Percentiles rank a stretch among this genome's conserved stretches.
These are phyloP conservation scores for Thryonomys swinderianus DNA, from an alignment of 2,113 vertebrate species.

Conservation along the genomic window DNA sequence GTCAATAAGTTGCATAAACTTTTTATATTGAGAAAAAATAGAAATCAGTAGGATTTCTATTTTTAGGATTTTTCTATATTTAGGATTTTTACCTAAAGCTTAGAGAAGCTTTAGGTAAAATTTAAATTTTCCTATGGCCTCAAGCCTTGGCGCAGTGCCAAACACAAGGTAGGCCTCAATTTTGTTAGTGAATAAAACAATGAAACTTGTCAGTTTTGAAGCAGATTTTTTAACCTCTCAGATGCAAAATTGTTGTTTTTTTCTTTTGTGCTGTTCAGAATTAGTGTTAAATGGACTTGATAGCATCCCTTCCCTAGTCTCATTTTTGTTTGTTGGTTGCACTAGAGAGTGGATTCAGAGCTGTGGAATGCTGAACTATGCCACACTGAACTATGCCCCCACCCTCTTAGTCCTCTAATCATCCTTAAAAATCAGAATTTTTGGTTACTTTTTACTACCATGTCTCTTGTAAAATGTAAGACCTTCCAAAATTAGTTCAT, in stretches of 20 bases:
- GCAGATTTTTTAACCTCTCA: slow-evolving; percentile 41
- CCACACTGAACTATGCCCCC: neutral
- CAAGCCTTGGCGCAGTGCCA: neutral
- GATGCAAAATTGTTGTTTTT: slow-evolving; percentile 41
- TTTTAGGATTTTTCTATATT: too few species aligned
- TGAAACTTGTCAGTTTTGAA: slow-evolving; percentile 20
- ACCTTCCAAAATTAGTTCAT: slow-evolving; percentile 45
- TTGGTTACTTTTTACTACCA: slow-evolving; percentile 26
- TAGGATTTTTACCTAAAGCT: neutral
- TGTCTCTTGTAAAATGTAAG: slow-evolving; percentile 40
- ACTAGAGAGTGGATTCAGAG: neutral
- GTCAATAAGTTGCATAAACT: slow-evolving; percentile 47
- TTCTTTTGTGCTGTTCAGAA: slow-evolving; percentile 1
- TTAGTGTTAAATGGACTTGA: slow-evolving; percentile 15
- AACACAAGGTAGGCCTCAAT: slow-evolving; percentile 9
- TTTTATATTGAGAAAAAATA: slow-evolving; percentile 53
- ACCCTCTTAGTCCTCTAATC: neutral
- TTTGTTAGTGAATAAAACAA: slow-evolving; percentile 50
- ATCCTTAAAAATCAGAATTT: slow-evolving; percentile 43
- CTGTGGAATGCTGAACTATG: neutral
- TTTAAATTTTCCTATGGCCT: neutral
- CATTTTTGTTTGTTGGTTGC: neutral
- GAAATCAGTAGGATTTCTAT: neutral
- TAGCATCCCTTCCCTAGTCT: neutral
- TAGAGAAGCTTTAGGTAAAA: neutral